A percentile compares a stretch with the other conserved stretches of the same genome.
phyloP scores from a whole-genome alignment of 2,113 vertebrate species.

The Lepus americanus region DNA sequence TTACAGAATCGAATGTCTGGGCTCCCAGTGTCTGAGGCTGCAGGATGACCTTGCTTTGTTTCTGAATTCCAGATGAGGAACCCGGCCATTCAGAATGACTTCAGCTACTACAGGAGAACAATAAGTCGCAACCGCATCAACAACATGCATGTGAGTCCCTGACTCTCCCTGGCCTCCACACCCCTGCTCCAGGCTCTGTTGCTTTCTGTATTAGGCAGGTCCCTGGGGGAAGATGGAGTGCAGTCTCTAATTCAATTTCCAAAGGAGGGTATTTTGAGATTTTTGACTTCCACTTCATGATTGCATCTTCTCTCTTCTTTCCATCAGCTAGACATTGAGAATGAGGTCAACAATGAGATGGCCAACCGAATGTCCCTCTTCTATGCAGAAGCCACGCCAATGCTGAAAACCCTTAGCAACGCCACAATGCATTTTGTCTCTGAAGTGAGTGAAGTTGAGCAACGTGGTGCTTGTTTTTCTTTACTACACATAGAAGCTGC shows the following conservation, averaged over 20 bases:
- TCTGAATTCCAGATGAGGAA: conserved; percentile 94
- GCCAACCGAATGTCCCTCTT: conserved; percentile 99
- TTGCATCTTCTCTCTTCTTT: conserved; percentile 70
- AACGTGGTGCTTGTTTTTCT: not conserved
- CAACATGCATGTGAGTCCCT: conserved; percentile 97
- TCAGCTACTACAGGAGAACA: conserved; percentile 98
- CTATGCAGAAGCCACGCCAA: conserved; percentile 98
- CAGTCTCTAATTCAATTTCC: not conserved
- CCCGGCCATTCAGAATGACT: conserved; percentile 99
- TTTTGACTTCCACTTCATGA: not conserved
- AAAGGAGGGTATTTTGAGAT: not conserved
- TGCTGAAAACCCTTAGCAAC: conserved; percentile 98
- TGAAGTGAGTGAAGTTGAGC: conserved; percentile 89
- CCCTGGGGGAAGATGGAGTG: not conserved
- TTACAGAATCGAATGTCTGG: not conserved
- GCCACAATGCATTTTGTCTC: conserved; percentile 98
- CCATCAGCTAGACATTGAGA: conserved; percentile 96
- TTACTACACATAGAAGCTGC: not conserved
- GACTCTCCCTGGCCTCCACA: not conserved
- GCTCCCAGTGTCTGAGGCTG: not conserved
- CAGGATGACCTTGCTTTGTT: not conserved
- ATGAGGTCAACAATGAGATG: conserved; percentile 99
- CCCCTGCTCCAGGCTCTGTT: not conserved
- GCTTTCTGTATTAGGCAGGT: not conserved
- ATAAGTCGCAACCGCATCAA: conserved; percentile 98